Evolutionary conservation across 2,888 invertebrate genomes (phyloP).

Genomic region (Acronicta alni): DNA sequence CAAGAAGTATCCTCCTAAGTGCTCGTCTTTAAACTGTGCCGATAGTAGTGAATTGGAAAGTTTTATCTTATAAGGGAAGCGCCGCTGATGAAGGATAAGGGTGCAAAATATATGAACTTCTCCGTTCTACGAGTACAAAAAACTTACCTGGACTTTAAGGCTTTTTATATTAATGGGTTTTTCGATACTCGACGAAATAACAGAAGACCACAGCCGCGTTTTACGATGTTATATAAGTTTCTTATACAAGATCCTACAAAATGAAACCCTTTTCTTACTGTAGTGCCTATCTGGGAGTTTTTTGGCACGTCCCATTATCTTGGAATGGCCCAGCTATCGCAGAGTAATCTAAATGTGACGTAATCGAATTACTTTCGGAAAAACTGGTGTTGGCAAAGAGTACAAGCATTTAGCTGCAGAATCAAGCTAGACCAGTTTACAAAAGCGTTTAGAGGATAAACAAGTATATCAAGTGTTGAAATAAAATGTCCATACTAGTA

Average conservation of each 20-base stretch:
- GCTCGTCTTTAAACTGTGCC: slow-evolving; percentile 45
- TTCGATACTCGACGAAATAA: slow-evolving; percentile 23
- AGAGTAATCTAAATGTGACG: slow-evolving; percentile 37
- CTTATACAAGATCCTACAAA: slow-evolving; percentile 21
- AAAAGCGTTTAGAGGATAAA: slow-evolving; percentile 22
- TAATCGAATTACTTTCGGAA: slow-evolving; percentile 42
- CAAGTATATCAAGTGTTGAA: no score
- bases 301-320: slow-evolving; percentile 41
- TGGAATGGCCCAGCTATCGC: slow-evolving; percentile 31
- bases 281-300: slow-evolving; percentile 25
- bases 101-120: slow-evolving; percentile 28
- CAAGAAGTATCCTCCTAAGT: slow-evolving; percentile 42
- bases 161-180: slow-evolving; percentile 25
- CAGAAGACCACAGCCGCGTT: slow-evolving; percentile 8
- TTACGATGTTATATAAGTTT: slow-evolving; percentile 17
- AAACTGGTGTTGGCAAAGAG: slow-evolving; percentile 26
- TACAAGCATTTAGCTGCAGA: slow-evolving; percentile 10
- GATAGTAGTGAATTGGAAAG: slow-evolving; percentile 50
- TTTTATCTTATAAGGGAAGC: slow-evolving; percentile 45
- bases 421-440: slow-evolving; percentile 24
- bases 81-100: slow-evolving; percentile 16
- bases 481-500: no score
- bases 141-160: slow-evolving; percentile 14
- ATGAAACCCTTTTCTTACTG: slow-evolving; percentile 30
- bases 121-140: slow-evolving; percentile 14